phyloP scores from a whole-genome alignment of 2,888 invertebrate genomes.

The Therioaphis trifolii region DNA sequence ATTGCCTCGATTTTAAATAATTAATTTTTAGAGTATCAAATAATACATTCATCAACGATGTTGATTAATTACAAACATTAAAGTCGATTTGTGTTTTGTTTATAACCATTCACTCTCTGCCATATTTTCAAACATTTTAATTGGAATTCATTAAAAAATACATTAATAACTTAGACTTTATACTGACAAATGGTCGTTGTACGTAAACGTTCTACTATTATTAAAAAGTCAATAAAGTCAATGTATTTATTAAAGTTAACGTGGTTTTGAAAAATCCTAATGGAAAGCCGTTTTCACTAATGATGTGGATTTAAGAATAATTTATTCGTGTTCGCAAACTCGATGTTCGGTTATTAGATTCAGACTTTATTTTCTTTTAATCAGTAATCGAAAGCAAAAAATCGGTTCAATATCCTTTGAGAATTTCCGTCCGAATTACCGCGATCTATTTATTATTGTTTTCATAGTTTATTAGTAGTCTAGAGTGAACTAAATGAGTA shows the following conservation, averaged over 20 bases:
- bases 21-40: constrained; percentile 32
- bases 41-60: constrained; percentile 25
- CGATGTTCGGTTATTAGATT: background rate
- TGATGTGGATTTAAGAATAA: constrained; percentile 26
- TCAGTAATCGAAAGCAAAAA: background rate
- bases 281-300: constrained; percentile 9
- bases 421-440: background rate
- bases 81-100: constrained; percentile 34
- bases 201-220: constrained; percentile 22
- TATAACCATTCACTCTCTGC: background rate
- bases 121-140: constrained; percentile 38
- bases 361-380: constrained; percentile 40
- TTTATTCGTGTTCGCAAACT: constrained; percentile 1
- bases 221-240: constrained; percentile 41
- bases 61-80: constrained; percentile 49
- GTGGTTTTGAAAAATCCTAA: constrained; percentile 5
- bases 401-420: background rate
- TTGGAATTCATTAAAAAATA: constrained; percentile 42
- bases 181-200: constrained; percentile 28
- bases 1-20: constrained; percentile 20
- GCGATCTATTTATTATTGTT: background rate
- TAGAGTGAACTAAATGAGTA: background rate
- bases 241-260: constrained; percentile 39
- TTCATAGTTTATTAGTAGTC: background rate
- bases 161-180: constrained; percentile 33